These are phyloP conservation scores for Butastur rufipennis DNA, from an alignment of 2,113 vertebrate genomes.

Conservation along the genomic window DNA sequence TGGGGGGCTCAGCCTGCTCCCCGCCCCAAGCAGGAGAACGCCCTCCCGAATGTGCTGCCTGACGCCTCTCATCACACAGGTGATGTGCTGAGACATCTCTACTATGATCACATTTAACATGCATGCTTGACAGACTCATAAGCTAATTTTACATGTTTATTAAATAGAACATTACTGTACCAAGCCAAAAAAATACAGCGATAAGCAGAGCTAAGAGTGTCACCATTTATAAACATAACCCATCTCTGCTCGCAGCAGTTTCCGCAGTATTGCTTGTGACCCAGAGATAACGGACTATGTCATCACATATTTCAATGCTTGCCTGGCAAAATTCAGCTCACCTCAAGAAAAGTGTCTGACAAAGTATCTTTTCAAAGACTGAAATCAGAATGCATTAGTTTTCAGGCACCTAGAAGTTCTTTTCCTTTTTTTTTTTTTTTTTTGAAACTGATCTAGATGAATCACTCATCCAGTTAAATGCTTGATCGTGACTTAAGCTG, in stretches of 20 bases:
- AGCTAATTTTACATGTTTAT: not conserved
- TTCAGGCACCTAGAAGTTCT: not conserved
- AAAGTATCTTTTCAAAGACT: not conserved
- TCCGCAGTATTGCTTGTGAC: not conserved
- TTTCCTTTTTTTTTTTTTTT: not conserved
- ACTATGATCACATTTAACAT: fast-evolving
- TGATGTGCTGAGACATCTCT: not conserved
- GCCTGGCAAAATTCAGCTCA: not conserved
- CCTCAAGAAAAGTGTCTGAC: not conserved
- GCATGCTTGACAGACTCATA: not conserved
- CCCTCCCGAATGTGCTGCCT: not conserved
- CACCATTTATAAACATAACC: fast-evolving
- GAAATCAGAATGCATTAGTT: not conserved
- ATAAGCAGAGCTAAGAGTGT: not conserved
- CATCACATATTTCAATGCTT: fast-evolving
- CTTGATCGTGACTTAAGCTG: slow-evolving; percentile 48
- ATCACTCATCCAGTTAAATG: slow-evolving; percentile 29
- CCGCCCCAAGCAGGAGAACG: fast-evolving
- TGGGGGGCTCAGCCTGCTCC: not conserved
- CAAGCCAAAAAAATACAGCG: not conserved
- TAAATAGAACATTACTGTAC: not conserved
- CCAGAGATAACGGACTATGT: fast-evolving
- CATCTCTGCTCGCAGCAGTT: not conserved
- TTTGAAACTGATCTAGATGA: not conserved
- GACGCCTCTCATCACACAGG: not conserved